Evolutionary conservation across 2,113 vertebrate genomes (phyloP), one percentile per base, ranked within the genome.

Genomic region (Scartelaos histophorus): DNA sequence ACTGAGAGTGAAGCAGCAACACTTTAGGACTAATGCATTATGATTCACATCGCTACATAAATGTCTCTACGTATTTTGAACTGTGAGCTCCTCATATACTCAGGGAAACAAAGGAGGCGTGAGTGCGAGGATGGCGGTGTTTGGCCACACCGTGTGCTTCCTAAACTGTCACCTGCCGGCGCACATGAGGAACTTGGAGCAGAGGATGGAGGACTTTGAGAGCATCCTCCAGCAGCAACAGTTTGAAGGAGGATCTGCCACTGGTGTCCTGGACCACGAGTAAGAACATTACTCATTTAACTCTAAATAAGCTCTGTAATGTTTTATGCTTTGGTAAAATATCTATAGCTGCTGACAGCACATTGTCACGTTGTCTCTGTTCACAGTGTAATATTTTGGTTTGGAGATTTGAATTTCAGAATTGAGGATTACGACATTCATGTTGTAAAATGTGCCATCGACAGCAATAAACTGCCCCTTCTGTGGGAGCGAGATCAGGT

Each of bases 401-500:
- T 99, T 57, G 98, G 98, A 60, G 98, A 99, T 87, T 93, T 99
- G 81, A 99, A 99, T 84, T 99, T 99, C 86, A 96, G 97, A 16
- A 98, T 99, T 0, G 98, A 99, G 76, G 97, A 95, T 84, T 95
- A 97, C 0, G 97, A 99, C 81, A 95, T 96, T 74, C 96, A 97
- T 64, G 98, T 97, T 73, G 97, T 99, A 89, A 99, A 98, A 89
- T 95, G 95, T 2, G 95, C 98, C 77, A 95, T 99, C 0, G 97
- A 98, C 84, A 97, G 92, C 87, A 95, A 94, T 73, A 96, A 96
- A 76, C 91, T 99, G 49, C 92, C 94, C 76, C 91, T 97, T 72
- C 96, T 99, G 78, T 99, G 95, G 97, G 98, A 98, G 84, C 96
- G 97, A 85, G 98, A 99, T 90, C 97, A 99, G 97, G 98, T 99